Evolutionary conservation across 2,797 vertebrate species (phyloP).

Genomic region (Sciurus carolinensis): DNA sequence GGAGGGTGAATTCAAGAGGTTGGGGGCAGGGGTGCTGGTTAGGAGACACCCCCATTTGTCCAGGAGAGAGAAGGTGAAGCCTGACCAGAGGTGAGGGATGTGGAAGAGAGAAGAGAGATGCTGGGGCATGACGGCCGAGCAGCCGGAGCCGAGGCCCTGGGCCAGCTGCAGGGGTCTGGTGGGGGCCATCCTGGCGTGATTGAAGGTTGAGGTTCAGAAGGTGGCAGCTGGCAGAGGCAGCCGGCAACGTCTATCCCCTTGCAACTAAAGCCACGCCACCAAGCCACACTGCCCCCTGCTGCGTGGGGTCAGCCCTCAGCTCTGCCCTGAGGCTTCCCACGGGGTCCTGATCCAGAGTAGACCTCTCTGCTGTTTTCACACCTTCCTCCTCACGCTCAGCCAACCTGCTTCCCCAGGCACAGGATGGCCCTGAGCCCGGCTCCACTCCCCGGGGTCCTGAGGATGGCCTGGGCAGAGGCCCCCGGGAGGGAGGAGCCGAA

Average conservation of each 20-base stretch:
- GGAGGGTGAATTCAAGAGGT: not conserved
- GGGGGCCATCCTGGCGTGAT: not conserved
- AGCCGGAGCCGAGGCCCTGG: not conserved
- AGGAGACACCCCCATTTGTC: not conserved
- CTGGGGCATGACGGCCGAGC: not conserved
- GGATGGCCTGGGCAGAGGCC: not conserved
- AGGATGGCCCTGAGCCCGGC: too few relatives aligned
- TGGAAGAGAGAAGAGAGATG: not conserved
- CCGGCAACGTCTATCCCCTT: not conserved
- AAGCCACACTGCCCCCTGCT: not conserved
- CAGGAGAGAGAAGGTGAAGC: not conserved
- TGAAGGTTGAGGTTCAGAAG: not conserved
- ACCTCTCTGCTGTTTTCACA: not conserved
- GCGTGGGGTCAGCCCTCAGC: not conserved
- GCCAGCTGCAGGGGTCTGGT: too few relatives aligned
- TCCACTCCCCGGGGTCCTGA: not conserved
- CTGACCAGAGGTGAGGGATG: not conserved
- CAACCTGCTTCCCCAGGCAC: too few relatives aligned
- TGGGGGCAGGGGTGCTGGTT: not conserved
- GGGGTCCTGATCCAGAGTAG: too few relatives aligned
- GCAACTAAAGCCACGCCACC: not conserved
- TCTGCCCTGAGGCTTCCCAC: not conserved
- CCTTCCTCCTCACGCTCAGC: not conserved
- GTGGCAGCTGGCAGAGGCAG: not conserved
- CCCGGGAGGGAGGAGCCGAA: fast-evolving